Evolutionary conservation across 2,888 invertebrate species (phyloP).

Genomic region (Junonia oenone): DNA sequence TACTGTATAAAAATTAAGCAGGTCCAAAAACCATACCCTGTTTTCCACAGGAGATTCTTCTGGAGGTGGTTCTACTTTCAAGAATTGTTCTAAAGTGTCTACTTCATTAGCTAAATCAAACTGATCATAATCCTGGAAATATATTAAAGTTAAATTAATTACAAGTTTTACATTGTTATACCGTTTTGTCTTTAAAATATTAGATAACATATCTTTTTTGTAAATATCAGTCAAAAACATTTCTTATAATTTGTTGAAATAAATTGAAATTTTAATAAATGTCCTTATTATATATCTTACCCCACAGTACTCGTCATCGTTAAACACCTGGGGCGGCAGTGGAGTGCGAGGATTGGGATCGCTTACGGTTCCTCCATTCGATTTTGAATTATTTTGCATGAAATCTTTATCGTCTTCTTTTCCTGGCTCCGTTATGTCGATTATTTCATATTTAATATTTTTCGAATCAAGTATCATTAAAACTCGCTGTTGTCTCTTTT

Average conservation of each 20-base stretch:
- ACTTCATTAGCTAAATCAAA: slow-evolving; percentile 95
- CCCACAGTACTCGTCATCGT: slow-evolving; percentile 94
- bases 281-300: too few relatives aligned
- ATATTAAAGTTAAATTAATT: slow-evolving; percentile 3
- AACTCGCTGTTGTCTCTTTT: slow-evolving; percentile 96
- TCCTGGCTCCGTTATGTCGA: slow-evolving; percentile 97
- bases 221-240: background rate
- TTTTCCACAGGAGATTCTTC: slow-evolving; percentile 51
- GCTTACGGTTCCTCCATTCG: slow-evolving; percentile 85
- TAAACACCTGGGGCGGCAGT: slow-evolving; percentile 96
- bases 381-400: slow-evolving; percentile 93
- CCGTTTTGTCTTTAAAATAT: too few relatives aligned
- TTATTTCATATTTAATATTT: slow-evolving; percentile 91
- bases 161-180: background rate
- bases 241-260: too few relatives aligned
- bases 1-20: background rate
- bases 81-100: slow-evolving; percentile 92
- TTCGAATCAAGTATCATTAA: slow-evolving; percentile 95
- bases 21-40: slow-evolving; percentile 34
- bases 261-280: too few relatives aligned
- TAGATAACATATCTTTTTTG: too few relatives aligned
- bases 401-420: slow-evolving; percentile 92
- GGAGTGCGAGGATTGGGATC: slow-evolving; percentile 88
- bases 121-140: slow-evolving; percentile 91
- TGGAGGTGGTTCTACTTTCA: slow-evolving; percentile 85